phyloP scores from a whole-genome alignment of 2,113 vertebrate species.

The Mesembrinibis cayennensis region DNA sequence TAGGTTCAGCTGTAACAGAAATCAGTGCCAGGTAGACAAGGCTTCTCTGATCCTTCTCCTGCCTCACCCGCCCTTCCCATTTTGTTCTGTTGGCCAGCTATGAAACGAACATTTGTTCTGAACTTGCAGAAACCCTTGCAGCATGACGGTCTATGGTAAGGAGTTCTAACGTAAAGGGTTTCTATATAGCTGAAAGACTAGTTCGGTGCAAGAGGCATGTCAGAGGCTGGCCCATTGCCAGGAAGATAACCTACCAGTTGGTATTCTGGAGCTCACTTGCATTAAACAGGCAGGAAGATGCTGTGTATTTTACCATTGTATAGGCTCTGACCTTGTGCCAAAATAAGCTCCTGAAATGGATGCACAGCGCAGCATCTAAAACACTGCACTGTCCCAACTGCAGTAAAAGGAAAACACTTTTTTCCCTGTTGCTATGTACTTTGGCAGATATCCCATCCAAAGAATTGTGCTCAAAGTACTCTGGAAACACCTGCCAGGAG shows the following conservation, averaged over 20 bases:
- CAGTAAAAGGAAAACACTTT: constrained; percentile 70
- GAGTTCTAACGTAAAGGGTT: neutral
- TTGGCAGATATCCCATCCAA: constrained; percentile 77
- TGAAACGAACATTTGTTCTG: neutral
- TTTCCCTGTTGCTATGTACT: constrained; percentile 77
- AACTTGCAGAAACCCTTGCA: neutral
- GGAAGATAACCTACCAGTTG: neutral
- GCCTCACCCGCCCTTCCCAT: neutral
- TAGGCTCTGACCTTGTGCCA: constrained; percentile 47
- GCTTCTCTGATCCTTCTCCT: neutral
- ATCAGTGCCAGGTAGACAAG: constrained; percentile 11
- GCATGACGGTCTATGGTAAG: neutral
- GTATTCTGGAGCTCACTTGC: neutral
- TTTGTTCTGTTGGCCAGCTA: neutral
- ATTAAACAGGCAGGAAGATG: constrained; percentile 36
- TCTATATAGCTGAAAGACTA: neutral
- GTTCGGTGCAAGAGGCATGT: neutral
- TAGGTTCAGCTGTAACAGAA: constrained; percentile 30
- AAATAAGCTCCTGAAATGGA: constrained; percentile 57
- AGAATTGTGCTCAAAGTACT: constrained; percentile 77
- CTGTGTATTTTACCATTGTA: constrained; percentile 55
- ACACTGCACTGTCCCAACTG: constrained; percentile 57
- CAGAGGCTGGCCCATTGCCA: neutral
- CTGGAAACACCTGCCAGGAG: constrained; percentile 84
- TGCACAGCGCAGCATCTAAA: constrained; percentile 50